These are phyloP conservation scores for Peromyscus aztecus DNA, from an alignment of 2,797 vertebrate species.

Conservation along the genomic window DNA sequence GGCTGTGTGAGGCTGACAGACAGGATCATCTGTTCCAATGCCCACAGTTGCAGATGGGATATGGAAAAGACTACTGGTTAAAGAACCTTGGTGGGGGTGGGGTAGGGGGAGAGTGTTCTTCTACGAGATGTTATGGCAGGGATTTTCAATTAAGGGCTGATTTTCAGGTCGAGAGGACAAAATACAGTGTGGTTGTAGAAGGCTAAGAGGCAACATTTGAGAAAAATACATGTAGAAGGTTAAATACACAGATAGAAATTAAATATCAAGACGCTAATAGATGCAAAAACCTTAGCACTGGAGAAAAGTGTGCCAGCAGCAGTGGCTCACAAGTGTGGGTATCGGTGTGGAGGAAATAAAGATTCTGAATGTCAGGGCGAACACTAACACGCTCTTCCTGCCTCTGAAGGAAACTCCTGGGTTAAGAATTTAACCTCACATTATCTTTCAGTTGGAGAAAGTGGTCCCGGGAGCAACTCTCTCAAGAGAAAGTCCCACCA, in stretches of 20 bases:
- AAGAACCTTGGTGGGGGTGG: conserved; percentile 1
- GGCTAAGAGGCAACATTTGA: too few species aligned
- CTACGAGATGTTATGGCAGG: background rate
- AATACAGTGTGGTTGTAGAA: background rate
- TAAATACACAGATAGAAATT: background rate
- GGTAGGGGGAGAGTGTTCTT: background rate
- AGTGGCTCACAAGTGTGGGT: background rate
- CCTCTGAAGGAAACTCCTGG: background rate
- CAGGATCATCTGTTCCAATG: conserved; percentile 73
- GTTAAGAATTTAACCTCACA: background rate
- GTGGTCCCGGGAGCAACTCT: rapidly evolving
- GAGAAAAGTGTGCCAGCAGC: background rate
- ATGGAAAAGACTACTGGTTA: conserved; percentile 66
- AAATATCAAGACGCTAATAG: background rate
- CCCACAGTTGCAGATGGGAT: conserved; percentile 1
- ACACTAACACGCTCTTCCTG: background rate
- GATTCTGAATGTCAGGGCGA: background rate
- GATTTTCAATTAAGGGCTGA: background rate
- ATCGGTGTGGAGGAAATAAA: background rate
- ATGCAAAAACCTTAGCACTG: background rate
- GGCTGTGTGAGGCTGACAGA: conserved; percentile 80
- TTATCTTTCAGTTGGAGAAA: background rate
- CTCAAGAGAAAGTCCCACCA: background rate
- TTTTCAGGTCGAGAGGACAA: background rate
- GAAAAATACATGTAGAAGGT: background rate